Evolutionary conservation across 2,113 vertebrate genomes (phyloP).

Genomic region (Scopus umbretta): DNA sequence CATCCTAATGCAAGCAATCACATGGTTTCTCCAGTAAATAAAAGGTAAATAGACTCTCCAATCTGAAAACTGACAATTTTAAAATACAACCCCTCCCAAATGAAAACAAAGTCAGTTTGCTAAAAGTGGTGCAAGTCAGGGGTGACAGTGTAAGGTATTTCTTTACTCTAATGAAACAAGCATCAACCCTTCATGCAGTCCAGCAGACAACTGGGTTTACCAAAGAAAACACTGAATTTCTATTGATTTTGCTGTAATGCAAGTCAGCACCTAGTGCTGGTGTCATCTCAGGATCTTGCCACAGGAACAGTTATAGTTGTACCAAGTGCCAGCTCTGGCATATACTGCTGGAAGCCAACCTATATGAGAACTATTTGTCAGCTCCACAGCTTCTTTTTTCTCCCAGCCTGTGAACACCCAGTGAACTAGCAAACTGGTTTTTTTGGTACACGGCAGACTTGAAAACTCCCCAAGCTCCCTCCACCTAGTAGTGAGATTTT

Average conservation of each 20-base stretch:
- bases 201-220: neutral
- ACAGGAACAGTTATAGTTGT: neutral
- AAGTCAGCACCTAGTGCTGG: neutral
- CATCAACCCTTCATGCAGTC: neutral
- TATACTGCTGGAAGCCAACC: neutral
- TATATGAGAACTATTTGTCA: neutral
- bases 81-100: neutral
- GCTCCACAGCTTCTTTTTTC: neutral
- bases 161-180: neutral
- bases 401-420: neutral
- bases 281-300: neutral
- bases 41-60: neutral
- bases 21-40: neutral
- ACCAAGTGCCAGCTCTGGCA: neutral
- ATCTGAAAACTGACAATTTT: neutral
- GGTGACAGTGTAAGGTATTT: neutral
- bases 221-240: neutral
- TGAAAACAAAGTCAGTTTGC: neutral
- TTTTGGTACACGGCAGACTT: neutral
- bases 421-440: neutral
- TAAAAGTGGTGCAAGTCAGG: neutral
- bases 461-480: neutral
- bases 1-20: neutral
- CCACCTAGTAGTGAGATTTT: neutral
- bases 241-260: neutral